Conservation (phyloP, 2,888 invertebrate species). For the Sipha maydis region DNA sequence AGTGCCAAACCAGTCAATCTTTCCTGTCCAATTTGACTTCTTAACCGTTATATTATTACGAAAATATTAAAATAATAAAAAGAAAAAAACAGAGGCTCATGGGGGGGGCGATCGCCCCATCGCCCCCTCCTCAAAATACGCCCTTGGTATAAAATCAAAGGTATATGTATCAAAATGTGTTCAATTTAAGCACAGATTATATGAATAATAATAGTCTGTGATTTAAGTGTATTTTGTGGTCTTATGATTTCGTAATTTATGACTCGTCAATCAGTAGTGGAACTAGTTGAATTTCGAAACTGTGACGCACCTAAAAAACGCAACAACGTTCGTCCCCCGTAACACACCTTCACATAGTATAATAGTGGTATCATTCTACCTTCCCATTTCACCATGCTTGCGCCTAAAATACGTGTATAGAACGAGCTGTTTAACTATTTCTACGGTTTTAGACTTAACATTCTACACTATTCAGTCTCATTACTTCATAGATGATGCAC, state of each 20-base stretch:
- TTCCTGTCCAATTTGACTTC: no score
- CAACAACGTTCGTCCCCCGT: neutral
- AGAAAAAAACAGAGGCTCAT: no score
- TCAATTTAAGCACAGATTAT: no score
- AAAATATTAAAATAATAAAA: no score
- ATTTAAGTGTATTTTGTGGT: no score
- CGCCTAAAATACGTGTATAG: neutral
- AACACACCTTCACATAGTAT: neutral
- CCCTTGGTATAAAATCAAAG: no score
- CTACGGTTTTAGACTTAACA: neutral
- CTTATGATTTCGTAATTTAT: neutral
- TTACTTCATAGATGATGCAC: neutral
- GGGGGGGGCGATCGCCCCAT: no score
- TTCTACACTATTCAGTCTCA: neutral
- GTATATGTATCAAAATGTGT: no score
- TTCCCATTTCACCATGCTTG: constrained; percentile 4
- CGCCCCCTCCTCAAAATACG: no score
- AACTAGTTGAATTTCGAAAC: neutral
- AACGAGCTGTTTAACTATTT: neutral
- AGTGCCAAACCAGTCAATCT: no score
- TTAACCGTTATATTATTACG: no score
- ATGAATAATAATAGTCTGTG: no score
- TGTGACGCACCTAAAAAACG: neutral
- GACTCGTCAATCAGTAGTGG: neutral
- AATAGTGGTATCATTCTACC: neutral